Base-by-base conservation (phyloP, 92 coral and sea anemone genomes). In the Virgularia gustaviana region DNA sequence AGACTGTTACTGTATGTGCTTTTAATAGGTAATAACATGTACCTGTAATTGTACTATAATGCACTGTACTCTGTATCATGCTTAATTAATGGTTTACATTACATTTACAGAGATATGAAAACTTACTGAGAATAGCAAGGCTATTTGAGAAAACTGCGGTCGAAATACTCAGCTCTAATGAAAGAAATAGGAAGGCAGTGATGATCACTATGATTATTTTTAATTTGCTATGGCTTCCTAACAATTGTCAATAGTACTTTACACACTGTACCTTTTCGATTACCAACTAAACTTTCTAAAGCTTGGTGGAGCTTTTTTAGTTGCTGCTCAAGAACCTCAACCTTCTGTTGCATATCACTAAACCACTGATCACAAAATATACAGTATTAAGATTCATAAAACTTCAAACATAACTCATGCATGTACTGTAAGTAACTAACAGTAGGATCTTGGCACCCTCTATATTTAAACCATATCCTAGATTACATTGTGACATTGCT, bases 111-210 rank as follows among this genome's bases (percentile, higher is more conserved):
- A n/a, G n/a, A n/a, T n/a, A n/a, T n/a, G n/a, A 57, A 13, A 12
- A 89, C 98, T 89, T 83, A 92, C 98, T 92, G 25, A 92, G 76
- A 89, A 92, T 86, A 32, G 98, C 98, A 37, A 92, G 78, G 34
- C 95, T 87, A 52, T 92, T 92, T 6, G 98, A 85, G 66, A 92
- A 92, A 15, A 82, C 73, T 53, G 88, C 88, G 57, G 98, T 92
- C 30, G 88, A 81, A 22, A 72, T 71, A 32, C 98, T 81, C 72
- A 92, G 77, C 36, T 92, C 98, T 92, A 41, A 4, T 72, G 43
- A 4, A 68, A 16, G 13, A 56, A 2, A 81, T 13, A 22, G 27
- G 20, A 49, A n/a, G n/a, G n/a, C n/a, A n/a, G n/a, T n/a, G n/a
- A n/a, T n/a, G n/a, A n/a, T n/a, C n/a, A 61, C 64, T 7, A 57